Percentiles rank a stretch among this genome's conserved stretches.
Evolutionary conservation across 2,888 invertebrate genomes (phyloP).

Genomic region (Liposcelis brunnea): DNA sequence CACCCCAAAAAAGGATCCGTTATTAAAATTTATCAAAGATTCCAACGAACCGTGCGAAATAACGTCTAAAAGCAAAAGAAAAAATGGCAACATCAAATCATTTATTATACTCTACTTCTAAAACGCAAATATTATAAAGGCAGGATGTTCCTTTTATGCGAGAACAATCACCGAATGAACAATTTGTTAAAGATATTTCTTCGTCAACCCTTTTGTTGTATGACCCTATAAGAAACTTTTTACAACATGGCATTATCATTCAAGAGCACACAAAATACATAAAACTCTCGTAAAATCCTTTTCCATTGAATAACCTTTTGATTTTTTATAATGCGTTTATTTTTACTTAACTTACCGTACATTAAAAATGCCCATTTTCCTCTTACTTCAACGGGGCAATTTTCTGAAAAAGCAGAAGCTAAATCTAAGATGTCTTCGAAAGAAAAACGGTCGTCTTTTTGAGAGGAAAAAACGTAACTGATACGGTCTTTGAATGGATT

Average conservation of each 20-base stretch:
- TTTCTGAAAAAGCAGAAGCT: conserved; percentile 55
- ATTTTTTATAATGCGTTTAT: conserved; percentile 10
- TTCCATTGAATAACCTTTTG: background rate
- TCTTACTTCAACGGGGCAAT: conserved; percentile 52
- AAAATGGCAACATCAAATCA: background rate
- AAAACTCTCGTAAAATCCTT: conserved; percentile 1
- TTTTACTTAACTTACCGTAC: conserved; percentile 40
- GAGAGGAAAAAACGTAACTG: conserved; percentile 55
- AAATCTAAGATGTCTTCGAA: conserved; percentile 66
- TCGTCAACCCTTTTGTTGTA: too few relatives aligned
- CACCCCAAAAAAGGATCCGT: too few relatives aligned
- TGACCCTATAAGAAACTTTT: background rate
- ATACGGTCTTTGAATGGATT: conserved; percentile 60
- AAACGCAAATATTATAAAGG: too few relatives aligned
- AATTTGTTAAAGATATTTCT: conserved; percentile 1
- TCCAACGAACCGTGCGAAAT: background rate
- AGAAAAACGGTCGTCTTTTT: conserved; percentile 44
- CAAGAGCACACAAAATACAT: conserved; percentile 10
- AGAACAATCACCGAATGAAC: too few relatives aligned
- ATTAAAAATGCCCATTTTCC: conserved; percentile 61
- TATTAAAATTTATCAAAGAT: conserved; percentile 5
- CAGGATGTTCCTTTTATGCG: too few relatives aligned
- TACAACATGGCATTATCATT: background rate
- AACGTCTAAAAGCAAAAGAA: conserved; percentile 4
- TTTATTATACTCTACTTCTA: background rate